Evolutionary conservation across 1,140 invertebrate genomes (phyloP), one percentile per base, ranked within the genome.

Genomic region (Grapholita molesta): DNA sequence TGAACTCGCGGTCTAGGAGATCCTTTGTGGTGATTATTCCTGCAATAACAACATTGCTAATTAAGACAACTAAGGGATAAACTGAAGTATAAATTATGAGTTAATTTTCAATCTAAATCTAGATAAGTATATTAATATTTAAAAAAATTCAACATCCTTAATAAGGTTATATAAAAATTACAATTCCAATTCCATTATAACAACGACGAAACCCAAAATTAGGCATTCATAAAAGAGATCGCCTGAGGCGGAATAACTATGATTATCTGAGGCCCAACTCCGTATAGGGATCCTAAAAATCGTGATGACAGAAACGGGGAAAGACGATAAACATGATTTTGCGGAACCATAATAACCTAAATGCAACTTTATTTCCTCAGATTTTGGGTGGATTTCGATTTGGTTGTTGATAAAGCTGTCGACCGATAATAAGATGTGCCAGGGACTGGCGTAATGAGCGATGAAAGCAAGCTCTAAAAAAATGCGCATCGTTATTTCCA

Each of bases 21-120:
- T 95, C 94, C 68, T 94, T 95, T 2, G 97, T 98, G 12, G 94
- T 95, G 52, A 99, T 97, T 80, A 97, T 95, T 64, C 98, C 98
- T 97, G 90, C 2, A 93, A 93, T 55, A 73, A 77, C 68, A 68
- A 67, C 4, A 68, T 55, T 52, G 30, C n/a, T 28, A 6, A 32
- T 65, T 65, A 21, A 21, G 15, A 38, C 35, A 38, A 5, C 6
- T 5, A n/a, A 38, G 15, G n/a, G 6, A n/a, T 12, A 4, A 38
- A 38, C 12, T 35, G 33, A 2, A 7, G 12, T 35, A n/a, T n/a
- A n/a, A n/a, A n/a, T n/a, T n/a, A n/a, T n/a, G n/a, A n/a, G n/a
- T n/a, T n/a, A n/a, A n/a, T n/a, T n/a, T n/a, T n/a, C n/a, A n/a
- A n/a, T 12, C 33, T 12, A 35, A 35, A 35, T 35, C 33, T 35